Conservation (phyloP, 2,113 vertebrate species). For the Ptychochromis oligacanthus region DNA sequence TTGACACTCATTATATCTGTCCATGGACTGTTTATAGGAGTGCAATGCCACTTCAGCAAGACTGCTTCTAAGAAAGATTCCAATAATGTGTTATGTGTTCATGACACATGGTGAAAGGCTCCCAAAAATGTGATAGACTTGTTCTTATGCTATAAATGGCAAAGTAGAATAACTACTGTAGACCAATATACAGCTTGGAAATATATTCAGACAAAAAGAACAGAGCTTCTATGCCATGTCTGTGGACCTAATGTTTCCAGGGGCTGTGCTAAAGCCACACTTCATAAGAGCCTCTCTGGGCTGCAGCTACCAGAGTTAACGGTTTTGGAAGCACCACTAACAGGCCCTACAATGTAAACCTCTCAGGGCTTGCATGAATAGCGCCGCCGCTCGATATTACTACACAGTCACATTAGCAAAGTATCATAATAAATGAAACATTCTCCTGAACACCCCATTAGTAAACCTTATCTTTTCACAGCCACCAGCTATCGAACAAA, state of each 20-base stretch:
- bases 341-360: conserved; percentile 49
- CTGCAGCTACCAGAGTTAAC: conserved; percentile 14
- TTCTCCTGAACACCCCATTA: conserved; percentile 67
- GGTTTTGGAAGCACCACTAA: conserved; percentile 28
- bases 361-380: conserved; percentile 50
- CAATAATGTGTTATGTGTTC: too few species aligned
- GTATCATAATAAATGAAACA: conserved; percentile 64
- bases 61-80: too few species aligned
- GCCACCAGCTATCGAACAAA: conserved; percentile 58
- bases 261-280: conserved; percentile 10
- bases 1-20: too few species aligned
- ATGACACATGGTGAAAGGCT: too few species aligned
- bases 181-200: neutral
- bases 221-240: neutral
- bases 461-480: conserved; percentile 70
- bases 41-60: too few species aligned
- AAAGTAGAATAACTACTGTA: neutral
- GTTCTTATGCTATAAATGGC: neutral
- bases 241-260: neutral
- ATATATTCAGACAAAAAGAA: neutral
- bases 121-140: too few species aligned
- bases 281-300: conserved; percentile 24
- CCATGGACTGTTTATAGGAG: too few species aligned
- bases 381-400: conserved; percentile 39
- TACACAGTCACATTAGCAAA: conserved; percentile 49